Evolutionary conservation across 2,888 invertebrate species (phyloP).

Genomic region (Ochropleura leucogaster): DNA sequence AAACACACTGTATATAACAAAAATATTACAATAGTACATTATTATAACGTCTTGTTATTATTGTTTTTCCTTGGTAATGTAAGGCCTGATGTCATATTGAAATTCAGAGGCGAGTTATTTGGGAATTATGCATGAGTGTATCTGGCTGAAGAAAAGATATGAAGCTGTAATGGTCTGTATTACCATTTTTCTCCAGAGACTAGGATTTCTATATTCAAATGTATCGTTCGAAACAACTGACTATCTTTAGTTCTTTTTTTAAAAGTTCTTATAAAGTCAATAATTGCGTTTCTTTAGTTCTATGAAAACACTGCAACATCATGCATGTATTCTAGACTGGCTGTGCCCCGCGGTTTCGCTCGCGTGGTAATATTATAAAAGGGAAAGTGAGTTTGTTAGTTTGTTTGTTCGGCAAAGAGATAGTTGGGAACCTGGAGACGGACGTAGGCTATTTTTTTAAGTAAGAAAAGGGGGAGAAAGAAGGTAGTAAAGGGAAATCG

Average conservation of each 20-base stretch:
- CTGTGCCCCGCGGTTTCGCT: too few species aligned
- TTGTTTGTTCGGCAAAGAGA: too few species aligned
- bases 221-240: constrained; percentile 2
- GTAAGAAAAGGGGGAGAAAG: too few species aligned
- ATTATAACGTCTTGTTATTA: constrained; percentile 43
- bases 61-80: constrained; percentile 45
- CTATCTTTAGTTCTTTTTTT: background rate
- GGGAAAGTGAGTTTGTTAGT: too few species aligned
- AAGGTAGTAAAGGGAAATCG: too few species aligned
- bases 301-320: too few species aligned
- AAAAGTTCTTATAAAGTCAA: background rate
- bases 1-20: constrained; percentile 29
- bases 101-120: constrained; percentile 49
- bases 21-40: constrained; percentile 29
- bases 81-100: constrained; percentile 46
- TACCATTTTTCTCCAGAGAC: constrained; percentile 36
- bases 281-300: too few species aligned
- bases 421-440: too few species aligned
- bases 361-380: too few species aligned
- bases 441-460: too few species aligned
- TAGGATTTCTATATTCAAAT: constrained; percentile 25
- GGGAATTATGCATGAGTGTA: constrained; percentile 43
- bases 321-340: too few species aligned
- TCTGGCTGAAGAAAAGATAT: constrained; percentile 33
- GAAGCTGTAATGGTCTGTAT: constrained; percentile 37